Percentiles rank a stretch among this genome's conserved stretches.
phyloP scores from a whole-genome alignment of 92 coral and sea anemone species.

The Umimayanthus chanpuru region DNA sequence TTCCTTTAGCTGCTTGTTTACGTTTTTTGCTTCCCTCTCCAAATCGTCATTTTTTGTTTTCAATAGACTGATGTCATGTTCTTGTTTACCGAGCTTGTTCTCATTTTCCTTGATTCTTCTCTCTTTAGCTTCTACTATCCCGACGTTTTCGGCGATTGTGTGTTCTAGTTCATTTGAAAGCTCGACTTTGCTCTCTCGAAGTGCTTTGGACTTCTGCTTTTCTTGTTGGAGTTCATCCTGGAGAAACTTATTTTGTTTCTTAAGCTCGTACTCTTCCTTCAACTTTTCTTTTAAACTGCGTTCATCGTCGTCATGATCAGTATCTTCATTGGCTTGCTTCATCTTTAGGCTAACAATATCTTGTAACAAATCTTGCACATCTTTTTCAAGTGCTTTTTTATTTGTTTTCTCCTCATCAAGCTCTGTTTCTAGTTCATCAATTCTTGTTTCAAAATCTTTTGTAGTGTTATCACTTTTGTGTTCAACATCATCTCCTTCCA shows the following conservation, averaged over 20 bases:
- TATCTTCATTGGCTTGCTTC: constrained; percentile 45
- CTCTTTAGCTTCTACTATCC: constrained; percentile 41
- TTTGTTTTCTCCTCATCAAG: constrained; percentile 60
- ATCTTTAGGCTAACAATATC: constrained; percentile 74
- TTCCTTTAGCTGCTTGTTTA: constrained; percentile 48
- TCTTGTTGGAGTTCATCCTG: constrained; percentile 56
- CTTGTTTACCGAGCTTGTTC: neutral
- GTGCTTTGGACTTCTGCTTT: constrained; percentile 42
- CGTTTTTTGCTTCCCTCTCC: constrained; percentile 43
- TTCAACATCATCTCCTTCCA: constrained; percentile 31
- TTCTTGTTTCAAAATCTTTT: constrained; percentile 27
- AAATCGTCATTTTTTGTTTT: constrained; percentile 18
- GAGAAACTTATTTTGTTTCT: constrained; percentile 63
- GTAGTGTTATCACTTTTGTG: neutral
- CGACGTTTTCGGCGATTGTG: constrained; percentile 52
- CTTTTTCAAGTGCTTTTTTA: constrained; percentile 66
- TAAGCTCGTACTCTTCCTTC: constrained; percentile 52
- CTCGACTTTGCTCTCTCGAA: constrained; percentile 60
- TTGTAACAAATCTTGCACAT: constrained; percentile 69
- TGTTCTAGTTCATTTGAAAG: constrained; percentile 52
- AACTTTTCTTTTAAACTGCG: constrained; percentile 47
- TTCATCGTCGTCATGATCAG: constrained; percentile 51
- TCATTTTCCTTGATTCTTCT: neutral
- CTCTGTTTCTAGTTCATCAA: constrained; percentile 49
- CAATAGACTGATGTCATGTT: neutral